Conservation (phyloP, 2,888 invertebrate genomes). For the Piscicola geometra region DNA sequence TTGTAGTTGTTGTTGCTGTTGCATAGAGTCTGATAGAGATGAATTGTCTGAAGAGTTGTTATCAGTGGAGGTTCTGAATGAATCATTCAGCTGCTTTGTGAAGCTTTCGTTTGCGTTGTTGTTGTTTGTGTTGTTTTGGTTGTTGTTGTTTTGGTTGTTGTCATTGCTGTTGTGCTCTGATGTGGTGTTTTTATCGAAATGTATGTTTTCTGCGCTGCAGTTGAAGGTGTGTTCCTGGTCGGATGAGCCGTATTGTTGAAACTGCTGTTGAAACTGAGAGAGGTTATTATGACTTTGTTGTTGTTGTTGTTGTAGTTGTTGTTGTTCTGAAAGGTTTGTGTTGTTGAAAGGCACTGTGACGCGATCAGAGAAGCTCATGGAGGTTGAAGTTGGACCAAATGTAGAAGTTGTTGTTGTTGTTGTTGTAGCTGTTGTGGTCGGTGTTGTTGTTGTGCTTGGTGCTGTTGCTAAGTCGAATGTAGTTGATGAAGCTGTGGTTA, state of each 20-base stretch:
- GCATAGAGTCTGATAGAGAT: background rate
- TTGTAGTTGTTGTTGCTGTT: slow-evolving; percentile 12
- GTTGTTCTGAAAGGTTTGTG: background rate
- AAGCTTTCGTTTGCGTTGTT: background rate
- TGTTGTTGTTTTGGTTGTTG: background rate
- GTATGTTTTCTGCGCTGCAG: background rate
- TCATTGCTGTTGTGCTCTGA: background rate
- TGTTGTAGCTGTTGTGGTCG: background rate
- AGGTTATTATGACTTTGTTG: background rate
- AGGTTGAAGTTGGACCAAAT: background rate
- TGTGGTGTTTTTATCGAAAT: background rate
- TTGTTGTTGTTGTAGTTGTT: background rate
- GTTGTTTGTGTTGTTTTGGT: background rate
- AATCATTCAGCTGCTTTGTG: background rate
- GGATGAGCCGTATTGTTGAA: too few species aligned
- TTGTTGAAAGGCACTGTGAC: slow-evolving; percentile 1
- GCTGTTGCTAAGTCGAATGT: too few species aligned
- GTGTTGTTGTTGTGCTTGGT: too few species aligned
- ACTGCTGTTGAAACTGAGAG: too few species aligned
- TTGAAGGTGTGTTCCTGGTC: background rate
- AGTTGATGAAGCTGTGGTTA: too few species aligned
- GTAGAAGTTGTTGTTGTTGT: background rate
- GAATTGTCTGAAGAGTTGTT: background rate
- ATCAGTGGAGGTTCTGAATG: background rate
- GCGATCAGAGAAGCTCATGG: slow-evolving; percentile 13